Conservation (phyloP, 1,140 invertebrate genomes). For the Platyscapa corneri region DNA sequence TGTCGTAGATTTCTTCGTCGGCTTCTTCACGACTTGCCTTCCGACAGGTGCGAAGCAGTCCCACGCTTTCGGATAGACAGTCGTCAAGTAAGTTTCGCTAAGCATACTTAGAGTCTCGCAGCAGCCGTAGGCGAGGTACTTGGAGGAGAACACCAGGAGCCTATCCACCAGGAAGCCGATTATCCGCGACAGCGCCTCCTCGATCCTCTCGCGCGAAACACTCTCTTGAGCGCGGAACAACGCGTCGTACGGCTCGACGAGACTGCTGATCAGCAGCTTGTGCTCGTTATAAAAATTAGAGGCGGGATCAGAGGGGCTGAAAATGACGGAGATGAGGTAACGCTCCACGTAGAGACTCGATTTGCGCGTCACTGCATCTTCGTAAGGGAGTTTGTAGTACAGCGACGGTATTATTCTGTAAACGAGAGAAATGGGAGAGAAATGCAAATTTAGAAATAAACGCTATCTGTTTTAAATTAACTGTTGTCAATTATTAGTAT, state of each 20-base stretch:
- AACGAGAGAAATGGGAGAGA: too few species aligned
- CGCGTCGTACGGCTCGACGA: conserved; percentile 61
- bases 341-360: conserved; percentile 67
- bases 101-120: conserved; percentile 74
- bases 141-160: conserved; percentile 65
- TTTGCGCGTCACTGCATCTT: conserved; percentile 72
- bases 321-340: conserved; percentile 58
- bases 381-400: conserved; percentile 69
- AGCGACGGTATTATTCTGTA: conserved; percentile 72
- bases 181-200: conserved; percentile 61
- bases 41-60: conserved; percentile 65
- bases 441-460: too few species aligned
- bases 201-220: conserved; percentile 54
- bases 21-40: conserved; percentile 24
- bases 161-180: conserved; percentile 63
- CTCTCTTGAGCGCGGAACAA: conserved; percentile 54
- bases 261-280: conserved; percentile 61
- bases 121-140: conserved; percentile 73
- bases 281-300: conserved; percentile 57
- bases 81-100: conserved; percentile 72
- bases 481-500: too few species aligned
- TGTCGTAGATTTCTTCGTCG: not conserved
- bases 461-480: too few species aligned
- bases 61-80: conserved; percentile 75
- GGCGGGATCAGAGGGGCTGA: conserved; percentile 32